These are phyloP conservation scores for Tetrax tetrax DNA, from an alignment of 2,113 vertebrate species.

Conservation along the genomic window DNA sequence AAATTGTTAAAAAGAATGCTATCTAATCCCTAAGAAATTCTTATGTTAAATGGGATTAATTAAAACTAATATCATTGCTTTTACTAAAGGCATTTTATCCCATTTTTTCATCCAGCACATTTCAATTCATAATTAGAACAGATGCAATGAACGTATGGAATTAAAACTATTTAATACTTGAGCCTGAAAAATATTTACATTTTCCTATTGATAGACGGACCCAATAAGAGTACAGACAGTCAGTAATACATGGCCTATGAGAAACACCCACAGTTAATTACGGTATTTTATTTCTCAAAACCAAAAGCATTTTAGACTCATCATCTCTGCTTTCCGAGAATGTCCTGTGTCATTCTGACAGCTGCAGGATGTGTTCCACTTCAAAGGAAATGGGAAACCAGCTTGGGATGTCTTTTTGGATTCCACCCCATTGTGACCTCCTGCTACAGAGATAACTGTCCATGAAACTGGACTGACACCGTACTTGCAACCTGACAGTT, in stretches of 20 bases:
- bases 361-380: background rate
- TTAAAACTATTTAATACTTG: background rate
- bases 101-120: background rate
- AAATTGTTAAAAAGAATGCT: constrained; percentile 53
- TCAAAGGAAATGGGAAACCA: constrained; percentile 5
- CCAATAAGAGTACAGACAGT: background rate
- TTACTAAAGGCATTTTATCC: background rate
- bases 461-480: background rate
- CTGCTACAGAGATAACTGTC: background rate
- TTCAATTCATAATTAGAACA: background rate
- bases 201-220: background rate
- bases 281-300: background rate
- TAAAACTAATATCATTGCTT: background rate
- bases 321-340: background rate
- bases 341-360: background rate
- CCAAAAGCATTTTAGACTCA: background rate
- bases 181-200: background rate
- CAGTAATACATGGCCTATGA: background rate
- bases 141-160: background rate
- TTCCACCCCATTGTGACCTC: background rate
- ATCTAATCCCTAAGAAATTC: constrained; percentile 62
- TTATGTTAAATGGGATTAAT: constrained; percentile 3
- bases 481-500: background rate
- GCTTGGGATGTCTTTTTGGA: background rate
- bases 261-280: background rate